Conservation (phyloP, 92 coral and sea anemone genomes). For the Metridium senile region DNA sequence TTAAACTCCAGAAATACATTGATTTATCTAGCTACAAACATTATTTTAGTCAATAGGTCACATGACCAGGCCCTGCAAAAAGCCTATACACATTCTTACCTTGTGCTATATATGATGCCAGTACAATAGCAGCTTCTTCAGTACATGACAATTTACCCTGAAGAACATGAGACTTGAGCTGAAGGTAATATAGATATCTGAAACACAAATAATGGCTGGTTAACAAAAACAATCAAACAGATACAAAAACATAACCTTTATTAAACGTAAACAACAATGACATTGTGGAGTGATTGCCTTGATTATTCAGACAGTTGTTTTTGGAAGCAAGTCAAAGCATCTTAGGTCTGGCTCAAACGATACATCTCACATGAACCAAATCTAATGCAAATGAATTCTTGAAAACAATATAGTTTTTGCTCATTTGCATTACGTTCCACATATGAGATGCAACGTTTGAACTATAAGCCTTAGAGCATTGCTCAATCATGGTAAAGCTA, state of each 20-base stretch:
- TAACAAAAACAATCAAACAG: not conserved
- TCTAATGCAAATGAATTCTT: too few relatives aligned
- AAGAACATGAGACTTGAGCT: conserved; percentile 70
- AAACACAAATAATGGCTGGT: not conserved
- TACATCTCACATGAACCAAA: too few relatives aligned
- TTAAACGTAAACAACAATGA: not conserved
- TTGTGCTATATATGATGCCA: conserved; percentile 92
- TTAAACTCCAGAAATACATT: too few relatives aligned
- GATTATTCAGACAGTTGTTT: not conserved
- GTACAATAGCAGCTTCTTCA: conserved; percentile 69
- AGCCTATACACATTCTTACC: conserved; percentile 41
- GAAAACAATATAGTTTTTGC: too few relatives aligned
- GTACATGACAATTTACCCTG: conserved; percentile 73
- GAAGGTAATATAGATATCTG: conserved; percentile 83
- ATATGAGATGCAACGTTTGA: too few relatives aligned
- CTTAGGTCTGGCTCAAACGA: too few relatives aligned
- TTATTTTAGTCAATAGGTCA: too few relatives aligned
- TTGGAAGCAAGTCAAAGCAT: not conserved
- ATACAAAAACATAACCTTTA: not conserved
- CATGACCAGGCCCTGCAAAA: too few relatives aligned
- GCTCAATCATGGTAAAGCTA: not conserved
- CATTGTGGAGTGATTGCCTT: not conserved
- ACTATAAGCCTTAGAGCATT: too few relatives aligned
- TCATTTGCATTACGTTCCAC: too few relatives aligned
- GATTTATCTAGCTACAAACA: too few relatives aligned